These are phyloP conservation scores for Pseudorhombus dupliciocellatus DNA, from an alignment of 2,113 vertebrate species.

Conservation along the genomic window DNA sequence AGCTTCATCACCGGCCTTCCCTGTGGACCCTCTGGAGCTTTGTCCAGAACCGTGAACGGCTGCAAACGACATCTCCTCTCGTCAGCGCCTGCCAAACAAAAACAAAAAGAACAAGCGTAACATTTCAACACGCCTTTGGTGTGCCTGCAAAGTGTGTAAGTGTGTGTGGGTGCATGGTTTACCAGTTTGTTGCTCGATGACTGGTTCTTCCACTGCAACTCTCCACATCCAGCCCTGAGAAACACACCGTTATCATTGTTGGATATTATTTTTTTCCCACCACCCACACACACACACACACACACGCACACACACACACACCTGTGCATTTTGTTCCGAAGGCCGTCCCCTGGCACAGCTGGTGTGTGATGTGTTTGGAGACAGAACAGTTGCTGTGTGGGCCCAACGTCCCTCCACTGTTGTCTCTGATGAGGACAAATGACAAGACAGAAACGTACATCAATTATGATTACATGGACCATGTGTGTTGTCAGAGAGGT, in stretches of 20 bases:
- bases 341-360: rapidly evolving
- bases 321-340: slow-evolving; percentile 7
- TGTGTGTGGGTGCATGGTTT: background rate
- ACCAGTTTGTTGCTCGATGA: slow-evolving; percentile 24
- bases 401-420: background rate
- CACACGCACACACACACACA: background rate
- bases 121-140: background rate
- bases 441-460: background rate
- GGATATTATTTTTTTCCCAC: no score
- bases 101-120: background rate
- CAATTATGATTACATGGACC: background rate
- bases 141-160: no score
- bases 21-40: slow-evolving; percentile 8
- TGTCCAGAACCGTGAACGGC: slow-evolving; percentile 48
- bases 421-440: slow-evolving; percentile 11
- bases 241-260: no score
- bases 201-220: slow-evolving; percentile 11
- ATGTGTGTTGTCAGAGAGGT: no score
- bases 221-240: slow-evolving; percentile 60
- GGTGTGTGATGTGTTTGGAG: background rate
- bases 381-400: background rate
- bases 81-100: slow-evolving; percentile 20
- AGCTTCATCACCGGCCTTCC: slow-evolving; percentile 61
- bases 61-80: slow-evolving; percentile 3
- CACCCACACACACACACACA: no score